Base-by-base conservation (phyloP, 2,113 vertebrate species). In the Nibea coibor region DNA sequence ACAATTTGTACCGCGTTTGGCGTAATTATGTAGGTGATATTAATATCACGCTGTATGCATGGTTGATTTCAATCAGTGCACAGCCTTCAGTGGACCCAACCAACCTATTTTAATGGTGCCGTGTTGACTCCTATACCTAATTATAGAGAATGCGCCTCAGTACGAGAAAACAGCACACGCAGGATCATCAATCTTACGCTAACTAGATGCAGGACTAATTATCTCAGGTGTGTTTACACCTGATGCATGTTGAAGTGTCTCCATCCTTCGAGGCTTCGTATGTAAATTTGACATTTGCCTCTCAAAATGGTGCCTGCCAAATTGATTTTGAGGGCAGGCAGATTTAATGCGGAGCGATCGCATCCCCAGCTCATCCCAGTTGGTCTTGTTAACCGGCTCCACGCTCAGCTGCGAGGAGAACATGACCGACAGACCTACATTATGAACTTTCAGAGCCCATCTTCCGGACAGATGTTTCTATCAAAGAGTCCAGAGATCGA, bases 261-360 rank as follows among this genome's bases (percentile, higher is more conserved):
- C 75, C 10, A 62, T 81, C 82, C 66, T 89, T 22, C 0, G 61
- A 89, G 87, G 58, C 45, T 62, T 62, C 16, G 63, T 51, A 75
- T 81, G 85, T 54, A 85, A 87, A 91, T 82, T 2, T 91, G 87
- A 87, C 82, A 89, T 92, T 92, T 84, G 74, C 84, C 28, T 80
- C 77, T 88, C 39, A 78, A 75, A 81, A 57, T 66, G 61, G 78
- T 66, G 47, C 68, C 68, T 7, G 39, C 50, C 73, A 75, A 69
- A 91, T 88, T 62, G 82, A 93, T 87, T 84, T 85, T 47, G 76
- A 83, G 69, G 61, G 83, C n/a, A 57, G 71, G 69, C 78, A 72
- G 74, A 77, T 78, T 79, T 72, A 80, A 87, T 71, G 64, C 16
- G 24, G 35, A 79, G 61, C 74, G 5, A 26, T 66, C 57, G 43